phyloP scores from a whole-genome alignment of 2,797 vertebrate genomes.

The Gymnodraco acuticeps region DNA sequence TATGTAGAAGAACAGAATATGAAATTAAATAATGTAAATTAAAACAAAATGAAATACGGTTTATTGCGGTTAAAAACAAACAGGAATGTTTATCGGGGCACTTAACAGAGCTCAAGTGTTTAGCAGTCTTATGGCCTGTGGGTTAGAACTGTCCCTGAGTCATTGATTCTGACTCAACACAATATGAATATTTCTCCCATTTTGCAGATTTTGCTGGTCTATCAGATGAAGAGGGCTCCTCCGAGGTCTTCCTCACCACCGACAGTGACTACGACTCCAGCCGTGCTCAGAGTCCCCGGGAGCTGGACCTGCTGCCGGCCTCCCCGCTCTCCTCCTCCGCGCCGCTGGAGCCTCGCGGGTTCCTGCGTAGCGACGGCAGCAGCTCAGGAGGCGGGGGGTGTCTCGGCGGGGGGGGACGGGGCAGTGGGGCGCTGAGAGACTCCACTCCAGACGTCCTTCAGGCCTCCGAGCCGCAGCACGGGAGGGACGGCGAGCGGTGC shows the following conservation, averaged over 20 bases:
- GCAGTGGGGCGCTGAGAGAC: conserved; percentile 74
- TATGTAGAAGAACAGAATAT: no score
- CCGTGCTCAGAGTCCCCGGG: conserved; percentile 90
- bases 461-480: conserved; percentile 79
- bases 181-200: not conserved
- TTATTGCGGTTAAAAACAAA: no score
- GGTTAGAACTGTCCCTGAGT: no score
- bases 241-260: conserved; percentile 92
- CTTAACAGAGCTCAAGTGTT: no score
- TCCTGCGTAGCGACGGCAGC: conserved; percentile 79
- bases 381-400: conserved; percentile 71
- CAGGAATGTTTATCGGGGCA: no score
- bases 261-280: conserved; percentile 94
- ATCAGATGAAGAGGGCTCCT: conserved; percentile 92
- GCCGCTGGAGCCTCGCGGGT: conserved; percentile 62
- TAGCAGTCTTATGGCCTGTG: no score
- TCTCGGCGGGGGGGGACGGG: conserved; percentile 45
- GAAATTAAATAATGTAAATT: no score
- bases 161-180: no score
- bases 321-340: conserved; percentile 74
- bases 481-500: conserved; percentile 63
- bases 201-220: conserved; percentile 80
- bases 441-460: conserved; percentile 88
- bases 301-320: conserved; percentile 89
- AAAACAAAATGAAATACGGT: no score